Evolutionary conservation across 2,888 invertebrate genomes (phyloP).

Genomic region (Eupithecia vulgata): DNA sequence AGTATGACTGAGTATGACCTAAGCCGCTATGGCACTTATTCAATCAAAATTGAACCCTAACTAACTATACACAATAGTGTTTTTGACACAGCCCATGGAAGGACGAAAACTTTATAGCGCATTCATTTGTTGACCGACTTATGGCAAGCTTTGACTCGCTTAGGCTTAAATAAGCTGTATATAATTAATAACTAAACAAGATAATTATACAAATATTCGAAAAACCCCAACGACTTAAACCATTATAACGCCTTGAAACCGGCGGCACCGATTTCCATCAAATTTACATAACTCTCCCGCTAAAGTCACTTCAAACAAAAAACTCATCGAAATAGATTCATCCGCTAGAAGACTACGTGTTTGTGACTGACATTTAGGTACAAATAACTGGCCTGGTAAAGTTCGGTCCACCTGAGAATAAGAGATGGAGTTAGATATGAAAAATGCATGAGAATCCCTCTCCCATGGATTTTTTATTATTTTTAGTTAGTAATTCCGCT

Average conservation of each 20-base stretch:
- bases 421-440: too few relatives aligned
- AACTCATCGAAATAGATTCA: neutral
- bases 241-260: neutral
- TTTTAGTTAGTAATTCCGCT: too few relatives aligned
- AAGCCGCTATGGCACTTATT: slow-evolving; percentile 51
- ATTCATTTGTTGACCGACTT: neutral
- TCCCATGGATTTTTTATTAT: too few relatives aligned
- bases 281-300: neutral
- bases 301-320: neutral
- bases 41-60: slow-evolving; percentile 48
- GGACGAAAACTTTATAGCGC: slow-evolving; percentile 49
- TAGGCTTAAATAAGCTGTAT: neutral
- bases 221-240: neutral
- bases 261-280: neutral
- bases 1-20: neutral
- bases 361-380: neutral
- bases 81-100: slow-evolving; percentile 60
- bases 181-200: too few relatives aligned
- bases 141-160: neutral
- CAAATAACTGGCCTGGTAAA: neutral
- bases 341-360: neutral
- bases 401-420: too few relatives aligned
- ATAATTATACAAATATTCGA: neutral
- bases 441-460: too few relatives aligned
- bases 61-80: slow-evolving; percentile 59